Evolutionary conservation across 2,888 invertebrate species (phyloP).

Genomic region (Fragum whitleyi): DNA sequence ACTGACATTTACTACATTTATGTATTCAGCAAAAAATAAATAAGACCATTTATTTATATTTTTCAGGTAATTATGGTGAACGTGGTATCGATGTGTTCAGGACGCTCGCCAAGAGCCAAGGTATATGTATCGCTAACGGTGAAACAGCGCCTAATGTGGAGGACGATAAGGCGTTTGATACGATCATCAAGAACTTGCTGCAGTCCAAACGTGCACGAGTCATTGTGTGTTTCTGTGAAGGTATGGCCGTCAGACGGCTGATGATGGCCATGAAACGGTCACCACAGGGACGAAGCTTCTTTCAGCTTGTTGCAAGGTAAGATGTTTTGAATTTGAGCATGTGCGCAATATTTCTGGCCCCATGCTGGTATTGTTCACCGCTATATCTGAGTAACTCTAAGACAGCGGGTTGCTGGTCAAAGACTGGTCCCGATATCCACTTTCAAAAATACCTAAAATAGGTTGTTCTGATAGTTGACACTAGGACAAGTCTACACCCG

Average conservation of each 20-base stretch:
- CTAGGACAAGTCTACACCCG: no score
- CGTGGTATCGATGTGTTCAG: slow-evolving; percentile 91
- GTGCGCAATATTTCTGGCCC: not conserved
- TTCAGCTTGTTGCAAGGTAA: slow-evolving; percentile 90
- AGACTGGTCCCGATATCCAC: no score
- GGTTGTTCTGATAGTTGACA: no score
- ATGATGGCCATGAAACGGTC: slow-evolving; percentile 88
- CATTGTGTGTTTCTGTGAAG: slow-evolving; percentile 93
- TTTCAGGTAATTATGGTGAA: slow-evolving; percentile 91
- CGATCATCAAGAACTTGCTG: slow-evolving; percentile 86
- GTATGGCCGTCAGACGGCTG: slow-evolving; percentile 89
- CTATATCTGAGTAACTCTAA: no score
- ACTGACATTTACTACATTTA: no score
- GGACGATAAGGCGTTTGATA: slow-evolving; percentile 86
- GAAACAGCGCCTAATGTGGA: slow-evolving; percentile 89
- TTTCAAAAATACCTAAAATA: no score
- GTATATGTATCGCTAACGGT: slow-evolving; percentile 91
- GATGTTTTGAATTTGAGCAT: not conserved
- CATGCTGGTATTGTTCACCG: not conserved
- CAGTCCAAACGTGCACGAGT: slow-evolving; percentile 87
- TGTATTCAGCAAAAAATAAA: no score
- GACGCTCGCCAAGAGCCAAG: slow-evolving; percentile 89
- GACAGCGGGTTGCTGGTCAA: no score
- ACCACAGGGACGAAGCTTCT: slow-evolving; percentile 87
- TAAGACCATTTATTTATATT: no score